Base-by-base conservation (phyloP, 2,113 vertebrate species). In the Serinus canaria region DNA sequence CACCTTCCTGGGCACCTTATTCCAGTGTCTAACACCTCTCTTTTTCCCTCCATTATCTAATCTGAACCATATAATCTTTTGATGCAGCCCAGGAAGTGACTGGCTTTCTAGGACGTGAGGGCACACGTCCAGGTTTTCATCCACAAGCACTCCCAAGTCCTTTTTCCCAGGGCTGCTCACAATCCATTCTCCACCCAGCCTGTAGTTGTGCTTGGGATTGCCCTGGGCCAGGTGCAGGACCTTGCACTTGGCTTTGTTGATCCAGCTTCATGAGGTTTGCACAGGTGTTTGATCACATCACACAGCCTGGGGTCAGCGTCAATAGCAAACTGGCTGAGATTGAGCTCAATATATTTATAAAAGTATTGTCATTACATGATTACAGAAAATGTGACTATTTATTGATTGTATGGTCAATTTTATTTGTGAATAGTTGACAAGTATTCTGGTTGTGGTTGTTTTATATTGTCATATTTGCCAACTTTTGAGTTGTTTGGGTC, bases 11-110 rank as follows among this genome's bases (percentile, higher is more conserved):
- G 13, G 15, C 10, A 67, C 31, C 13, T 44, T 52, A 44, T 59
- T 81, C 6, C 10, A 39, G 15, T 46, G 33, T 28, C 19, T 59
- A 67, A 58, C 7, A 3, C 15, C 6, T 78, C 23, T 37, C 10
- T 1, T 2, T 7, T 2, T 5, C 6, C 1, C 5, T 3, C 25
- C 33, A 10, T 28, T 58, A 43, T 16, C 10, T 74, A 67, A 39
- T 46, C 23, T 66, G 37, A 74, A 28, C 23, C 10, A 50, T 33
- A 22, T 33, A 9, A 58, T 33, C 22, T 56, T 63, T 47, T 37
- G 22, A 43, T 43, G 31, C 8, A 56, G 10, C 13, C 43, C 27
- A 37, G 15, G 31, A 56, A 33, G 33, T 28, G 10, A 22, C 14
- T 63, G 31, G 13, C 21, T 77, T 90, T 70, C 49, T 43, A 49